Base-by-base conservation (phyloP, 2,113 vertebrate species). In the Tachuris rubrigastra region DNA sequence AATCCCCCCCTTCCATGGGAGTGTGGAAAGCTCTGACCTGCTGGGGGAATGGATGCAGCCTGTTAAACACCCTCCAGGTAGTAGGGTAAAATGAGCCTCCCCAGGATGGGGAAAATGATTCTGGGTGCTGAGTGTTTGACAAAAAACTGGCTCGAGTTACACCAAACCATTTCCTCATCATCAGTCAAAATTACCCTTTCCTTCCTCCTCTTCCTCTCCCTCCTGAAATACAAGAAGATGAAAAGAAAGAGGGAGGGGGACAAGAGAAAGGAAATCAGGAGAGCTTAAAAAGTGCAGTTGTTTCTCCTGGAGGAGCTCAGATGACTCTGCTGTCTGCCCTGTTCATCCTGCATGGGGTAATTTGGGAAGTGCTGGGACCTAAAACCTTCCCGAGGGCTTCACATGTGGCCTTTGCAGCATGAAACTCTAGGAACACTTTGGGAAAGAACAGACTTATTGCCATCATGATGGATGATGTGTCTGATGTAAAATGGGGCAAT, bases 61-160 rank as follows among this genome's bases (percentile, higher is more conserved):
- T 2, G 4, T 80, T 85, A 87, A 85, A 80, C 74, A 74, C 76
- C 77, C 88, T 86, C 39, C 76, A 95, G 91, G 92, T 95, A 85
- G 44, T 31, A 5, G 3, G 55, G 90, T 87, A 94, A 96, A 56
- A 69, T 1, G 68, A 95, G 73, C 77, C 71, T 93, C 84, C 88
- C 84, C 66, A 37, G 8, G 77, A 58, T 90, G 80, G 24, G 67
- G 73, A 88, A 89, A 89, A 59, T 2, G 68, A 66, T 77, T 50
- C 83, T 89, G 95, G 87, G 86, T 89, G 80, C 84, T 95, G 91
- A 93, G 90, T 90, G 79, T 53, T 91, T 92, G 94, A 94, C 94
- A 96, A 85, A 78, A 90, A 84, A 13, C 55, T 71, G 89, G 76
- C 83, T 91, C 50, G 9, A 39, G 72, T 89, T 96, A 44, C 86